Percentiles rank a stretch among this genome's conserved stretches.
phyloP scores from a whole-genome alignment of 2,888 invertebrate genomes.

The Aspidapion aeneum region DNA sequence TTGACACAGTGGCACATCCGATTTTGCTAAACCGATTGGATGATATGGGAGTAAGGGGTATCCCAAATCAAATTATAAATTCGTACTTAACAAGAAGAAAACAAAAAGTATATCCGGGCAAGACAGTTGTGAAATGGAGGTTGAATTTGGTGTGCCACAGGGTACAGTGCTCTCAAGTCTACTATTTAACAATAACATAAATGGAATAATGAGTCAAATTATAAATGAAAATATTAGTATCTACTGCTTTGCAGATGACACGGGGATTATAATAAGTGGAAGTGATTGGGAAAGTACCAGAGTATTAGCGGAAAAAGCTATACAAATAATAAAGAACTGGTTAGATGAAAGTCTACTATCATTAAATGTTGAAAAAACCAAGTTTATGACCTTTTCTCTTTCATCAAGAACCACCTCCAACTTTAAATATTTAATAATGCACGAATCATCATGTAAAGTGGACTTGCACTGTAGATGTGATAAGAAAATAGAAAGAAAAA shows the following conservation, averaged over 20 bases:
- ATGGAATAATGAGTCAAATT: not conserved
- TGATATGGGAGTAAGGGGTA: not conserved
- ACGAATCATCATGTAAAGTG: too few relatives aligned
- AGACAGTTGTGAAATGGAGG: not conserved
- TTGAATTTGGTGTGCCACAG: not conserved
- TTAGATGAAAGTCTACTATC: not conserved
- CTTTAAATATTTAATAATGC: not conserved
- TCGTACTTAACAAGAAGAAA: not conserved
- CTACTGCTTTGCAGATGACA: not conserved
- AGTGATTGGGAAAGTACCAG: not conserved
- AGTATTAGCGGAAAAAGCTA: not conserved
- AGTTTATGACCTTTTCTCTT: not conserved
- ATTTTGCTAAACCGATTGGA: not conserved
- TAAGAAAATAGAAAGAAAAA: too few relatives aligned
- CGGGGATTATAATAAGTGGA: not conserved
- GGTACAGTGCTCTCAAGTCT: not conserved
- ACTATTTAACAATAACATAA: not conserved
- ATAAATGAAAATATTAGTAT: not conserved
- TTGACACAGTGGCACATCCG: not conserved
- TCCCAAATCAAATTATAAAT: not conserved
- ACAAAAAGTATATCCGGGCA: not conserved
- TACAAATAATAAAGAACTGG: not conserved
- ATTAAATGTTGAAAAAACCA: not conserved
- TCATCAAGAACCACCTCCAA: not conserved
- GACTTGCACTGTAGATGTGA: too few relatives aligned